Percentiles rank a stretch among this genome's conserved stretches.
Evolutionary conservation across 2,888 invertebrate species (phyloP).

Genomic region (Pseudococcus longispinus): DNA sequence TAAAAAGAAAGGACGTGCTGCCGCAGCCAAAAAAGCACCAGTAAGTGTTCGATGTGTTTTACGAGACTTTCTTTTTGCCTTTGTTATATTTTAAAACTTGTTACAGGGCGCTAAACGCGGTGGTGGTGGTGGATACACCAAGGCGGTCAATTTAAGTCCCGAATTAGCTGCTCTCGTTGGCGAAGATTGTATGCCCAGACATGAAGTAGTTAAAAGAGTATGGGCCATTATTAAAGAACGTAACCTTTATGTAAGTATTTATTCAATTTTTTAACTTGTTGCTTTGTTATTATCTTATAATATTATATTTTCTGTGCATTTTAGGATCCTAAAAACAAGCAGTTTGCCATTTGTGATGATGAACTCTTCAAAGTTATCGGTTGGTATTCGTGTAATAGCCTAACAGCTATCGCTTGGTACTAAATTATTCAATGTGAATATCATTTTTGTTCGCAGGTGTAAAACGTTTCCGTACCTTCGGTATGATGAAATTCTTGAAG

Average conservation of each 20-base stretch:
- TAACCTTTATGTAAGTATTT: slow-evolving; percentile 72
- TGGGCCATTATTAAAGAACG: slow-evolving; percentile 91
- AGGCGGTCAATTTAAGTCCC: slow-evolving; percentile 82
- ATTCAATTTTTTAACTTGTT: not conserved
- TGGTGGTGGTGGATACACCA: slow-evolving; percentile 74
- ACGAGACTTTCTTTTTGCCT: not conserved
- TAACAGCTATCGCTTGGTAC: not conserved
- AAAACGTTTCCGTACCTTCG: slow-evolving; percentile 92
- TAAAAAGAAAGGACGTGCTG: slow-evolving; percentile 63
- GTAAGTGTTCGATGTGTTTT: slow-evolving; percentile 32
- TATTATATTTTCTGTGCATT: slow-evolving; percentile 53
- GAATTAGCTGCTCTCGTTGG: slow-evolving; percentile 86
- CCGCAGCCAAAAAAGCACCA: slow-evolving; percentile 58
- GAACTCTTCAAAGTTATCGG: slow-evolving; percentile 88
- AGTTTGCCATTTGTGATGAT: slow-evolving; percentile 92
- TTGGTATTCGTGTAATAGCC: slow-evolving; percentile 61
- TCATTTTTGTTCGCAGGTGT: slow-evolving; percentile 65
- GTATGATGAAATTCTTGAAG: slow-evolving; percentile 96
- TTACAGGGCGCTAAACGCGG: slow-evolving; percentile 59
- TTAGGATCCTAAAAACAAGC: slow-evolving; percentile 91
- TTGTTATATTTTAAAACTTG: not conserved
- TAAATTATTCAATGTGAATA: not conserved
- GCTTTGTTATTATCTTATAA: not conserved
- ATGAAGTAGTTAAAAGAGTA: slow-evolving; percentile 88
- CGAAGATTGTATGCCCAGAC: slow-evolving; percentile 81